These are phyloP conservation scores for Centropristis striata DNA, from an alignment of 2,113 vertebrate genomes.

Conservation along the genomic window DNA sequence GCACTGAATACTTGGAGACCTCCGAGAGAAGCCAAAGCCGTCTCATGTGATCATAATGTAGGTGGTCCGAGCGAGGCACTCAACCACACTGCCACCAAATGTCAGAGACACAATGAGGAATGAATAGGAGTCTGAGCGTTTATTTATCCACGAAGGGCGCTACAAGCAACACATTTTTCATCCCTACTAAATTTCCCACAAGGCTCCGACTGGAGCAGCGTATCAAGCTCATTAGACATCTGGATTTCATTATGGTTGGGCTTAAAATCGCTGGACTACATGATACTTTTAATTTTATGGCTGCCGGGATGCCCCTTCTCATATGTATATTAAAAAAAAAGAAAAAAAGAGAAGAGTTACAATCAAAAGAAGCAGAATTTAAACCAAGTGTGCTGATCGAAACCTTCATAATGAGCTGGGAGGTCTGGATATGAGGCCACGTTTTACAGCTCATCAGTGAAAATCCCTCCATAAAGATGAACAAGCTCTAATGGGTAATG, in stretches of 20 bases:
- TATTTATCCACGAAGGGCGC: slow-evolving; percentile 65
- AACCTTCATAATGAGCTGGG: neutral
- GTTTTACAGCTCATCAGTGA: slow-evolving; percentile 25
- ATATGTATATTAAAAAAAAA: too few relatives aligned
- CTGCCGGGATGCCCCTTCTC: slow-evolving; percentile 14
- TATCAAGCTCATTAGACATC: slow-evolving; percentile 78
- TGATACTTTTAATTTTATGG: slow-evolving; percentile 54
- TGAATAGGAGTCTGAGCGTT: slow-evolving; percentile 45
- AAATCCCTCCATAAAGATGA: slow-evolving; percentile 15
- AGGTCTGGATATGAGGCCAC: neutral
- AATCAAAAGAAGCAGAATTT: neutral
- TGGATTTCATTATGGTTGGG: slow-evolving; percentile 66
- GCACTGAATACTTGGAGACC: slow-evolving; percentile 19
- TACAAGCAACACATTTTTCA: slow-evolving; percentile 69
- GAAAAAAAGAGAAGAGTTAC: neutral
- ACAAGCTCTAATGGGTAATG: slow-evolving; percentile 12
- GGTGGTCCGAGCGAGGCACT: slow-evolving; percentile 59
- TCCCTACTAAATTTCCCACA: slow-evolving; percentile 58
- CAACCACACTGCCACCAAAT: slow-evolving; percentile 41
- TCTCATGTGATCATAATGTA: slow-evolving; percentile 58
- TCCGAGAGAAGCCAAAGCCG: slow-evolving; percentile 45
- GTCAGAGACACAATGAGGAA: slow-evolving; percentile 41
- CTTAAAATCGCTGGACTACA: slow-evolving; percentile 51
- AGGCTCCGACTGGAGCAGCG: slow-evolving; percentile 50
- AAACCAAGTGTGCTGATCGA: neutral